Evolutionary conservation across 2,113 vertebrate genomes (phyloP), one percentile per base, ranked within the genome.

Genomic region (Porphyrio hochstetteri): DNA sequence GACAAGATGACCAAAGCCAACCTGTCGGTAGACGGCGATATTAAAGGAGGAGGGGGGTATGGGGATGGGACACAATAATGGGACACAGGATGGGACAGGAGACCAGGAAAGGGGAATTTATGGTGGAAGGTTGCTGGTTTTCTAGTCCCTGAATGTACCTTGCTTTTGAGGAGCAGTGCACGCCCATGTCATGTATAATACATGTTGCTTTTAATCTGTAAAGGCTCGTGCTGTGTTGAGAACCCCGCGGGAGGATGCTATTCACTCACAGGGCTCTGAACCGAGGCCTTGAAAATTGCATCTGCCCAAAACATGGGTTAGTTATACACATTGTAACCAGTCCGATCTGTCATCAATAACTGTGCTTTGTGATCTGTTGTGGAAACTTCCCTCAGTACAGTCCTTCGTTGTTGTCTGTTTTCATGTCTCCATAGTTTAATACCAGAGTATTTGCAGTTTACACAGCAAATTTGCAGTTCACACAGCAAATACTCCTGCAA

Each of bases 201-300:
- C 57, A 86, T 57, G n/a, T 14, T 84, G 65, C 36, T 96, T 71
- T 92, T 77, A 84, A 86, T 92, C 86, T 82, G 72, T 69, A 72
- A 75, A 84, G 36, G 48, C 36, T 82, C 1, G 1, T 23, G 40
- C 61, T 75, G 24, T 50, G 29, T 36, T 57, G 61, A 84, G 72
- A 75, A 75, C 60, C 68, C 57, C 53, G 7, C 25, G 61, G 72
- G 88, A 78, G 71, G 36, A 29, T 8, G 33, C 38, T 79, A 0
- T 40, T 95, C 25, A 25, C 31, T 90, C 57, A 35, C 50, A 61
- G 38, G 35, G 57, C n/a, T 40, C 50, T 21, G 1, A 85, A 61
- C 13, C n/a, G 79, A 76, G 87, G 50, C 48, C 44, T 76, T 40
- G 31, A 65, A 87, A 87, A 61, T 5, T 0, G 14, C 71, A 65